phyloP scores from a whole-genome alignment of 2,888 invertebrate species.

The Chloromyia formosa region DNA sequence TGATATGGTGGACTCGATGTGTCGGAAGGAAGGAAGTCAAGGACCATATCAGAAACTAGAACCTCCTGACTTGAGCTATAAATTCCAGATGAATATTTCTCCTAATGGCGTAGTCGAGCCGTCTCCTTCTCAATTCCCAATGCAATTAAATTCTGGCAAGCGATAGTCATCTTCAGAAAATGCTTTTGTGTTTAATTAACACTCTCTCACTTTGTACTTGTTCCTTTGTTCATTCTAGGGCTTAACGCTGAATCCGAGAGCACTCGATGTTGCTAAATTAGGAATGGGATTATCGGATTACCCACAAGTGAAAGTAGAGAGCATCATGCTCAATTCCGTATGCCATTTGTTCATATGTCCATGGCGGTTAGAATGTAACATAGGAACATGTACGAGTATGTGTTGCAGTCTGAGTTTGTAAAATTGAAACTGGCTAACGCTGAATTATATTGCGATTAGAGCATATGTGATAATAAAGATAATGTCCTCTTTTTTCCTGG shows the following conservation, averaged over 20 bases:
- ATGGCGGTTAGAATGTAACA: too few relatives aligned
- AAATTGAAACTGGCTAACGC: conserved; percentile 28
- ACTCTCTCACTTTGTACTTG: conserved; percentile 34
- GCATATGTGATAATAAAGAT: neutral
- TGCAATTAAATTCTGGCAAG: conserved; percentile 34
- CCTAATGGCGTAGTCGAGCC: too few relatives aligned
- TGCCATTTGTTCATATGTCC: neutral
- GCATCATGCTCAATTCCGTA: neutral
- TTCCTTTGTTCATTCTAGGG: conserved; percentile 26
- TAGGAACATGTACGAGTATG: neutral
- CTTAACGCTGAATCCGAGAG: conserved; percentile 1
- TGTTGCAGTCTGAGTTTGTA: neutral
- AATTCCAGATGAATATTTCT: too few relatives aligned
- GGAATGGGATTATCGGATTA: conserved; percentile 38
- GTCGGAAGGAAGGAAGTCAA: too few relatives aligned
- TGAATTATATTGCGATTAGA: conserved; percentile 27
- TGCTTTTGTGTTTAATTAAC: conserved; percentile 44
- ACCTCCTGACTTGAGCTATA: too few relatives aligned
- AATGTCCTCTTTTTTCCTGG: neutral
- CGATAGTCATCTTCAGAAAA: conserved; percentile 36
- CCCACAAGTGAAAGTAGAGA: conserved; percentile 25
- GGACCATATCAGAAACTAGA: too few relatives aligned
- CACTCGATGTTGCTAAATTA: conserved; percentile 23
- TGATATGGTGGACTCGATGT: too few relatives aligned
- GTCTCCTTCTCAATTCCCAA: conserved; percentile 27